A percentile compares a stretch with the other conserved stretches of the same genome.
Evolutionary conservation across 2,113 vertebrate genomes (phyloP).

Genomic region (Setophaga kirtlandii): DNA sequence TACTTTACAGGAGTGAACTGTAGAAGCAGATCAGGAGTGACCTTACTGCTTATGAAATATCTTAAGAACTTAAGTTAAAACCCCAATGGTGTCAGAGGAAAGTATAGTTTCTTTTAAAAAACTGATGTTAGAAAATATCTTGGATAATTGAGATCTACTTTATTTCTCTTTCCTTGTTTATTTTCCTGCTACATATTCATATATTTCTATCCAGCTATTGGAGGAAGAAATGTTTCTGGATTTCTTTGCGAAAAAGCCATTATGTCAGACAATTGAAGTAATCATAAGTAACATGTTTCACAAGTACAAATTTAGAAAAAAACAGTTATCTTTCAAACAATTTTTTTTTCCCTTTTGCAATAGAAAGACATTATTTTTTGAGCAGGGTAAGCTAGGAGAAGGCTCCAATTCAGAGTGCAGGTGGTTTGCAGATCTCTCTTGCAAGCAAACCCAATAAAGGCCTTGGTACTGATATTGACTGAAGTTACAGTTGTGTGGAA

Average conservation of each 20-base stretch:
- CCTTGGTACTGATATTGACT: neutral
- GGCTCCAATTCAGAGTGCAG: neutral
- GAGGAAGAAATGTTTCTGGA: neutral
- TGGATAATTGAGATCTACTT: neutral
- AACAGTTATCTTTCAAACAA: constrained; percentile 19
- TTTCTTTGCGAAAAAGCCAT: constrained; percentile 42
- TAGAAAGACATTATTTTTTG: neutral
- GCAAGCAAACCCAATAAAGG: neutral
- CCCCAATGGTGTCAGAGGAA: neutral
- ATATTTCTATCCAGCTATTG: constrained; percentile 33
- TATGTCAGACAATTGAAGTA: constrained; percentile 42
- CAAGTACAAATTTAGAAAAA: constrained; percentile 24
- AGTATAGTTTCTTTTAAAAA: constrained; percentile 32
- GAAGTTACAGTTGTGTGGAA: neutral
- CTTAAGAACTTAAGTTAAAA: neutral
- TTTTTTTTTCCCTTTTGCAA: neutral
- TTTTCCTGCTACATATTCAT: constrained; percentile 69
- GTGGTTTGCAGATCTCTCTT: neutral
- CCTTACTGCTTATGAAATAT: neutral
- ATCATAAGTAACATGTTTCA: constrained; percentile 28
- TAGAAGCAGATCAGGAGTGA: neutral
- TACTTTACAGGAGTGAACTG: neutral
- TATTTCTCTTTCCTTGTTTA: constrained; percentile 56
- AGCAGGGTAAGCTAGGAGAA: neutral
- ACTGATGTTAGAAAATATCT: neutral